A percentile compares a stretch with the other conserved stretches of the same genome.
phyloP scores from a whole-genome alignment of 2,797 vertebrate species.

The Chromobotia macracanthus region DNA sequence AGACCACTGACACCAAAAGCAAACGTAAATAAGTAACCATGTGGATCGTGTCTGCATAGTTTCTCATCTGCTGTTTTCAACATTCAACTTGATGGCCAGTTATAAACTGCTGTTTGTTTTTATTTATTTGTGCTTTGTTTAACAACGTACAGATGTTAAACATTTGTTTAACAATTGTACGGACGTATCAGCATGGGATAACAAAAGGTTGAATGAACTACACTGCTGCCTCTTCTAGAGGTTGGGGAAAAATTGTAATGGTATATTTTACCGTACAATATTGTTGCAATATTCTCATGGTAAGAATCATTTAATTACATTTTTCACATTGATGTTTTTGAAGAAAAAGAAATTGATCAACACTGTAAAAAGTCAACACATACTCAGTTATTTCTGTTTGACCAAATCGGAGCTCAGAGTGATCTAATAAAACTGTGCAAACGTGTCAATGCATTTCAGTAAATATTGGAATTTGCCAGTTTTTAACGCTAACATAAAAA shows the following conservation, averaged over 20 bases:
- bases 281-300: too few species aligned
- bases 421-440: too few species aligned
- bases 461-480: not conserved
- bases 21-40: slow-evolving; percentile 87
- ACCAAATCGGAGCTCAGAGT: not conserved
- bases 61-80: not conserved
- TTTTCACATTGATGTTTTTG: not conserved
- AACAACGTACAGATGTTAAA: not conserved
- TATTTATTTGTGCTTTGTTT: slow-evolving; percentile 17
- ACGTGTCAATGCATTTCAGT: not conserved
- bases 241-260: too few species aligned
- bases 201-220: slow-evolving; percentile 10
- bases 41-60: not conserved
- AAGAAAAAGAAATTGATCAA: too few species aligned
- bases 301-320: too few species aligned
- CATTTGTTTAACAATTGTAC: too few species aligned
- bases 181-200: slow-evolving; percentile 27
- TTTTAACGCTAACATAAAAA: not conserved
- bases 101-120: slow-evolving; percentile 17
- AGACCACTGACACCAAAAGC: slow-evolving; percentile 98
- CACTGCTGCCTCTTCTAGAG: not conserved
- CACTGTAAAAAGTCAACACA: not conserved
- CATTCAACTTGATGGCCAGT: slow-evolving; percentile 34
- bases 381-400: not conserved
- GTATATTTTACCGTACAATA: too few species aligned